Evolutionary conservation across 1,140 invertebrate species (phyloP).

Genomic region (Druon quercuslanigerum): DNA sequence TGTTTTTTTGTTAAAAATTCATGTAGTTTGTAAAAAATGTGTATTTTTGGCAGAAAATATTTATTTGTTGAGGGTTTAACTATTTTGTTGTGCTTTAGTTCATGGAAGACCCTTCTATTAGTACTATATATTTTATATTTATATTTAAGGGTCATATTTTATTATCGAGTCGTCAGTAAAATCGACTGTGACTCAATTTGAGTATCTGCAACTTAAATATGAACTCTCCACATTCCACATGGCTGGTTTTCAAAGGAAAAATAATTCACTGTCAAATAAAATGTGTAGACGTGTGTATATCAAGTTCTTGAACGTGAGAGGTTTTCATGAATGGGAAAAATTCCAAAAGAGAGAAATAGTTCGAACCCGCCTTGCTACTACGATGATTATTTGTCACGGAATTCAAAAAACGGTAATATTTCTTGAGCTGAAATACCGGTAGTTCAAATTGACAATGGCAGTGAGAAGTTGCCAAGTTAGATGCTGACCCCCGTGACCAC

Average conservation of each 20-base stretch:
- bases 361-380: background rate
- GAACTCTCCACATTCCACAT: background rate
- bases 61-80: too few species aligned
- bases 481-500: constrained; percentile 31
- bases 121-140: background rate
- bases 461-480: constrained; percentile 30
- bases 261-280: constrained; percentile 10
- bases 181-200: background rate
- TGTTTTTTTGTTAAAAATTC: too few species aligned
- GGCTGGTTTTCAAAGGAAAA: background rate
- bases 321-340: background rate
- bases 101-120: too few species aligned
- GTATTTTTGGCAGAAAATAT: too few species aligned
- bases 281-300: background rate
- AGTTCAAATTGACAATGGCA: constrained; percentile 40
- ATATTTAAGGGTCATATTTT: background rate
- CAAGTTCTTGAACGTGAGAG: constrained; percentile 1
- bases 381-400: constrained; percentile 45
- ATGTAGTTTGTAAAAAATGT: too few species aligned
- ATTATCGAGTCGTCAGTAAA: background rate
- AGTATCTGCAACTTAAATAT: background rate
- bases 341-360: constrained; percentile 8
- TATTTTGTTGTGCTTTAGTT: too few species aligned
- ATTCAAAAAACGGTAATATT: constrained; percentile 48
- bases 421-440: constrained; percentile 39